phyloP scores from a whole-genome alignment of 2,113 vertebrate genomes.

The Gavia stellata region DNA sequence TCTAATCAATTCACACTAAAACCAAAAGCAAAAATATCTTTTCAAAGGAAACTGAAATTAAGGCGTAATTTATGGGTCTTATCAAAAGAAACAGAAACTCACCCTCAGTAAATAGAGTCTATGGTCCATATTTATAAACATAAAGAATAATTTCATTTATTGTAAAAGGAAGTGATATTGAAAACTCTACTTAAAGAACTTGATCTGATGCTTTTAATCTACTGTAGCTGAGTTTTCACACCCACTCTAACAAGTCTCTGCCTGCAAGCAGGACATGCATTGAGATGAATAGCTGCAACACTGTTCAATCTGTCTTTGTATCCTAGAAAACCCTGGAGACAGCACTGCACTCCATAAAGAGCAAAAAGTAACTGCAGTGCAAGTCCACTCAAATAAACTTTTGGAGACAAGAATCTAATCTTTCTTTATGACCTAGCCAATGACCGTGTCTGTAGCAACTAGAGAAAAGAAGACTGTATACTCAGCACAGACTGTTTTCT shows the following conservation, averaged over 20 bases:
- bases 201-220: background rate
- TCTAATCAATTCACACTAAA: background rate
- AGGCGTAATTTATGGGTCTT: background rate
- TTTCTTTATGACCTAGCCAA: background rate
- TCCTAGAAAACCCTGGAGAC: background rate
- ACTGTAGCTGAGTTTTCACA: background rate
- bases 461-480: background rate
- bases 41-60: background rate
- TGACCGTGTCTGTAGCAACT: background rate
- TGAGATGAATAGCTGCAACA: background rate
- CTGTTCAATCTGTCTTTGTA: background rate
- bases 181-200: background rate
- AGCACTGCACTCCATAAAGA: background rate
- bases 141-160: background rate
- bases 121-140: background rate
- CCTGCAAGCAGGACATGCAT: background rate
- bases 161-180: background rate
- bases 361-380: background rate
- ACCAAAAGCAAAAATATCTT: background rate
- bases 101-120: background rate
- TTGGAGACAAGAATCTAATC: background rate
- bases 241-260: background rate
- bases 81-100: background rate
- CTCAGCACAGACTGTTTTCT: background rate
- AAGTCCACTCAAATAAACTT: background rate